Evolutionary conservation across 2,113 vertebrate genomes (phyloP).

Genomic region (Okapia johnstoni): DNA sequence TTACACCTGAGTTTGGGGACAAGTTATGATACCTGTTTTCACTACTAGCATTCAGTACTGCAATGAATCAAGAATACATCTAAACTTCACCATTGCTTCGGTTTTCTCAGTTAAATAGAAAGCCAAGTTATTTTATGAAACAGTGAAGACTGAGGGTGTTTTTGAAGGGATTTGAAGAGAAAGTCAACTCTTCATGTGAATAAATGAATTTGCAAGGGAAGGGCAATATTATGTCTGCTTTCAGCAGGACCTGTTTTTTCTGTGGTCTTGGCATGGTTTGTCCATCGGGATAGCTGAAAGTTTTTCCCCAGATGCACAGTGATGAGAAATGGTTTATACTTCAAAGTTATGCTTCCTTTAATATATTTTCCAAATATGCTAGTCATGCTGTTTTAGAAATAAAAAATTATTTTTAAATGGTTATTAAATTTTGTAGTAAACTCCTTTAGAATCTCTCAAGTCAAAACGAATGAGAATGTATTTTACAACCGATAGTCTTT

Average conservation of each 20-base stretch:
- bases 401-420: background rate
- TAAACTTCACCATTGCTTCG: background rate
- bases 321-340: background rate
- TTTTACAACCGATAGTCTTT: background rate
- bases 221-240: background rate
- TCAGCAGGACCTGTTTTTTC: background rate
- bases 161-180: background rate
- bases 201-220: background rate
- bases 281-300: accelerated
- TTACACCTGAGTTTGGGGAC: background rate
- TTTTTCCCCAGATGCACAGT: background rate
- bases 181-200: background rate
- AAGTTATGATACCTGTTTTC: background rate
- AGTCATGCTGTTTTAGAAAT: background rate
- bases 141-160: background rate
- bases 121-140: background rate
- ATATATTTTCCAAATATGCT: background rate
- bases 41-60: background rate
- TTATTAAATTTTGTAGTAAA: background rate
- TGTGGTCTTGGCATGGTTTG: background rate
- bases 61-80: background rate
- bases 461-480: background rate
- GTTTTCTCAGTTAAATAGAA: background rate
- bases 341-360: background rate
- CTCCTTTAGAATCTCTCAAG: background rate